Base-by-base conservation (phyloP, 2,888 invertebrate species). In the Drosophila mettleri region DNA sequence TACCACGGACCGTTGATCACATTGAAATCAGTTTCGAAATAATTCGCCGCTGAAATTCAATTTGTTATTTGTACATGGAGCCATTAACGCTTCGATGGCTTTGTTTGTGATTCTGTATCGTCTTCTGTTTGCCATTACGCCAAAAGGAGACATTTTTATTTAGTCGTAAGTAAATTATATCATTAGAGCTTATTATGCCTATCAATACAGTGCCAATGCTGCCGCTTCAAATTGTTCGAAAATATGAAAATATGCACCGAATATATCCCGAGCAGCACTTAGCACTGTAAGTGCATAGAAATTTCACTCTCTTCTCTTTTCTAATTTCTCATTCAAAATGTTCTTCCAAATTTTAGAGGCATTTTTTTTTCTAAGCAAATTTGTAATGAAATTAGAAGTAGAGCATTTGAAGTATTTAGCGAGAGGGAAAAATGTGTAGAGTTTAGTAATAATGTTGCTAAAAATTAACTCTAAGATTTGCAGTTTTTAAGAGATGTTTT, bases 11-110 rank as follows among this genome's bases (percentile, higher is more conserved):
- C 86, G 74, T 65, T 70, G 88, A 87, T 88, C 88, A 71, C 84
- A 85, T 88, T 88, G 84, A 85, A 85, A 85, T 85, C 84, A 88
- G 88, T 85, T 85, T 84, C 85, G 52, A 78, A 86, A 85, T 85
- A 88, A 88, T 85, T 85, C 78, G 76, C 60, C 66, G 76, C 74
- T 70, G 85, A 85, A 85, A 85, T 85, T 85, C 84, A 85, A 85
- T 85, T 85, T 85, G 81, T 88, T 85, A 85, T 88, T 84, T 88
- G 85, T 78, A 86, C 88, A 69, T 57, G 73, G 55, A 75, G 68
- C 64, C 76, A 88, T 85, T 85, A 83, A 84, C 81, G 84, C 87
- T 68, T 74, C 81, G 72, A 81, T 88, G 72, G 69, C 72, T 84
- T 74, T 68, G 77, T 86, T 80, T 69, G 74, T 59, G 64, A 63